phyloP scores from a whole-genome alignment of 2,888 invertebrate species.

The Volucella zonaria region DNA sequence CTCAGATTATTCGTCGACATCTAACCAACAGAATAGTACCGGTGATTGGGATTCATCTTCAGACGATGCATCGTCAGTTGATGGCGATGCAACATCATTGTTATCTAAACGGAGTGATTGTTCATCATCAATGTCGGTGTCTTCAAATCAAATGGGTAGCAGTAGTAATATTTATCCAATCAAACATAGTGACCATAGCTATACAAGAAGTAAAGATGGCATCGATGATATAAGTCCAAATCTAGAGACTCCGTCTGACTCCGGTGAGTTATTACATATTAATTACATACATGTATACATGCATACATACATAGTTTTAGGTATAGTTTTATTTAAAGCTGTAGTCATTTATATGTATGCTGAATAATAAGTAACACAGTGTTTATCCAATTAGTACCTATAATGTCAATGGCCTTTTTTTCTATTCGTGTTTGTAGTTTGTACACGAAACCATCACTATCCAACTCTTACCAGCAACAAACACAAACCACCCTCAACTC shows the following conservation, averaged over 20 bases:
- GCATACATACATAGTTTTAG: neutral
- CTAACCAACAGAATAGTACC: slow-evolving; percentile 34
- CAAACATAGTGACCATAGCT: slow-evolving; percentile 86
- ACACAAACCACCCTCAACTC: slow-evolving; percentile 6
- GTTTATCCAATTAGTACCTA: slow-evolving; percentile 62
- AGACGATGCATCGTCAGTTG: slow-evolving; percentile 57
- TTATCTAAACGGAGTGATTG: slow-evolving; percentile 60
- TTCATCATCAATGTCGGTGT: slow-evolving; percentile 63
- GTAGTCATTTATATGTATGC: too few relatives aligned
- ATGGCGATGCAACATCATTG: slow-evolving; percentile 49
- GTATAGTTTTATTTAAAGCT: too few relatives aligned
- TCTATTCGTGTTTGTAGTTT: neutral
- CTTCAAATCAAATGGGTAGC: slow-evolving; percentile 68
- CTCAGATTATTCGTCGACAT: slow-evolving; percentile 10
- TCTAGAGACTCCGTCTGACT: slow-evolving; percentile 94
- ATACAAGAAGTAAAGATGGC: slow-evolving; percentile 85
- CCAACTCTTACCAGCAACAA: neutral
- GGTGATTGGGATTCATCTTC: slow-evolving; percentile 54
- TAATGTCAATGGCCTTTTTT: slow-evolving; percentile 63
- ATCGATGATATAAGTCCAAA: slow-evolving; percentile 87
- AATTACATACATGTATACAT: neutral
- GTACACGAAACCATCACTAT: slow-evolving; percentile 8
- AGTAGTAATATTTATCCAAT: slow-evolving; percentile 64
- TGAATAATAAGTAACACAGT: slow-evolving; percentile 27
- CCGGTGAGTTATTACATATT: slow-evolving; percentile 86